Percentiles rank a stretch among this genome's conserved stretches.
phyloP scores from a whole-genome alignment of 2,888 invertebrate species.

The Drosophila peninsularis region DNA sequence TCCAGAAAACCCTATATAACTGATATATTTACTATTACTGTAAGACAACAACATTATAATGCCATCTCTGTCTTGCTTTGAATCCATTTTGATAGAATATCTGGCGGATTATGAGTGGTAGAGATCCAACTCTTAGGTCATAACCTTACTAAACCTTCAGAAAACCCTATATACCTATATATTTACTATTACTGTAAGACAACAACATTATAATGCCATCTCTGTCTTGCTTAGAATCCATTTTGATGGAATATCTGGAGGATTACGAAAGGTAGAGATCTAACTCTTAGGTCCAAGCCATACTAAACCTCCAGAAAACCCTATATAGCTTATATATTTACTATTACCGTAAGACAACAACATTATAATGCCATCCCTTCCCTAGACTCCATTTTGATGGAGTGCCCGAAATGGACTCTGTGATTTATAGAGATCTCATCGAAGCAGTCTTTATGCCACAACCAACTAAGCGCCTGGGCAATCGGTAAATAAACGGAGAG shows the following conservation, averaged over 20 bases:
- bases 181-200: too few relatives aligned
- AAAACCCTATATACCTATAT: too few relatives aligned
- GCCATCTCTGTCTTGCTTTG: too few relatives aligned
- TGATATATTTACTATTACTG: not conserved
- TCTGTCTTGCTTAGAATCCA: too few relatives aligned
- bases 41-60: not conserved
- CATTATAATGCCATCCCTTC: not conserved
- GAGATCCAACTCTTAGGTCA: too few relatives aligned
- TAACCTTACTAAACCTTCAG: too few relatives aligned
- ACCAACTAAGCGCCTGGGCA: conserved; percentile 20
- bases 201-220: too few relatives aligned
- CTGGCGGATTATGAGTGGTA: too few relatives aligned
- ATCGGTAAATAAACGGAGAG: conserved; percentile 12
- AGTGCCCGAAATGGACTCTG: conserved; percentile 11
- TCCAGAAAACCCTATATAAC: too few relatives aligned
- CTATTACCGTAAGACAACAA: not conserved
- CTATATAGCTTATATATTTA: not conserved
- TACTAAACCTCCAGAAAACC: not conserved
- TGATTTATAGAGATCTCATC: conserved; percentile 38
- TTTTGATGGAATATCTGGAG: not conserved
- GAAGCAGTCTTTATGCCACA: conserved; percentile 11
- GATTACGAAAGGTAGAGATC: too few relatives aligned
- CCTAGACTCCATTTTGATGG: conserved; percentile 8
- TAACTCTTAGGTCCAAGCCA: not conserved
- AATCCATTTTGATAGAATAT: too few relatives aligned